Evolutionary conservation across 1,140 invertebrate genomes (phyloP).

Genomic region (Eurosta solidaginis): DNA sequence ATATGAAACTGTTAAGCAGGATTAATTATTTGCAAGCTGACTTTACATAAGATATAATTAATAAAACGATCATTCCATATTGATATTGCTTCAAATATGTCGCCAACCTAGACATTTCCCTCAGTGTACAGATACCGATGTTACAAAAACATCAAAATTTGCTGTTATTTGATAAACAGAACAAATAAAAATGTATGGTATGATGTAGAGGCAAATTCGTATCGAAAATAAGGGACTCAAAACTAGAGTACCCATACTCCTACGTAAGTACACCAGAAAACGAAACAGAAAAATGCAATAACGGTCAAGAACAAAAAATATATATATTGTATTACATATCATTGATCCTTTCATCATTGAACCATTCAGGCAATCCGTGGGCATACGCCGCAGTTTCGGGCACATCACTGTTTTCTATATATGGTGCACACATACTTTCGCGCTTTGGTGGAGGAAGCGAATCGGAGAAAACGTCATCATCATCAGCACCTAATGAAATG

Average conservation of each 20-base stretch:
- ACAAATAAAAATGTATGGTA: no score
- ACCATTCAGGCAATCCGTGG: constrained; percentile 57
- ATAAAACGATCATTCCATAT: no score
- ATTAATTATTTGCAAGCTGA: no score
- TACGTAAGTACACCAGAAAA: not conserved
- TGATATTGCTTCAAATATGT: no score
- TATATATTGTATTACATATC: constrained; percentile 44
- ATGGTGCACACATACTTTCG: constrained; percentile 60
- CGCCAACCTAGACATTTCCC: no score
- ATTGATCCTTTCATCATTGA: constrained; percentile 56
- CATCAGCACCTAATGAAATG: constrained; percentile 47
- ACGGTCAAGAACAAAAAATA: not conserved
- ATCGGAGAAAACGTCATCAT: constrained; percentile 62
- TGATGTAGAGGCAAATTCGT: not conserved
- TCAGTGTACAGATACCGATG: no score
- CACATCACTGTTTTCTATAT: constrained; percentile 47
- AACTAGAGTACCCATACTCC: not conserved
- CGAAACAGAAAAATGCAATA: not conserved
- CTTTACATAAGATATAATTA: no score
- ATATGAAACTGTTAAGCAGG: no score
- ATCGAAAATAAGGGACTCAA: not conserved
- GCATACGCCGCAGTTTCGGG: constrained; percentile 48
- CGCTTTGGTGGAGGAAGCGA: constrained; percentile 54
- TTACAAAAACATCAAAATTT: no score
- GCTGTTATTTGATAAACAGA: no score